Evolutionary conservation across 2,113 vertebrate species (phyloP).

Genomic region (Tragelaphus strepsiceros): DNA sequence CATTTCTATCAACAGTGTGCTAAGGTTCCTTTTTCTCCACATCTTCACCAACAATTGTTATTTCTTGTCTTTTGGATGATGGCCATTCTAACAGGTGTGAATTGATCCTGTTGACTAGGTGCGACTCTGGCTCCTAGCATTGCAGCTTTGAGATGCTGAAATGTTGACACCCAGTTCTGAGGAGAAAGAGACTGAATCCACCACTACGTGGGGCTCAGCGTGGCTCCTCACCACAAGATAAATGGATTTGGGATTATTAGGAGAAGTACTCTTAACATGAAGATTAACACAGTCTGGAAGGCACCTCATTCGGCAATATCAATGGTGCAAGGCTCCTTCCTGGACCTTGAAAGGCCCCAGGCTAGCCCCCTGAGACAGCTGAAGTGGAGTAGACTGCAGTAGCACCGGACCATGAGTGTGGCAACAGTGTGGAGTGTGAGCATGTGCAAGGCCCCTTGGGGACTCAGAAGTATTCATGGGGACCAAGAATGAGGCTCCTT

Average conservation of each 20-base stretch:
- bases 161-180: background rate
- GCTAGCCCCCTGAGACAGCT: background rate
- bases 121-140: background rate
- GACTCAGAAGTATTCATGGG: background rate
- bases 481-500: background rate
- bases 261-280: background rate
- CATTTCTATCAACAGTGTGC: background rate
- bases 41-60: background rate
- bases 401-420: background rate
- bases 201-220: background rate
- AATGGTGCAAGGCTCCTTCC: background rate
- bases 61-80: background rate
- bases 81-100: background rate
- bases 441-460: too few relatives aligned
- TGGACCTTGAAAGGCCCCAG: background rate
- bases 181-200: background rate
- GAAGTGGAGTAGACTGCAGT: background rate
- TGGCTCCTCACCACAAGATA: background rate
- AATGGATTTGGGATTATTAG: background rate
- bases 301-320: background rate
- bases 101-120: too few relatives aligned
- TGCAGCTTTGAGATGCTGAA: too few relatives aligned
- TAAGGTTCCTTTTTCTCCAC: background rate
- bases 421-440: fast-evolving
- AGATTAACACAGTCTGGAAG: background rate